Evolutionary conservation across 2,113 vertebrate genomes (phyloP), one percentile per base, ranked within the genome.

Genomic region (Hippocampus guttulatus): DNA sequence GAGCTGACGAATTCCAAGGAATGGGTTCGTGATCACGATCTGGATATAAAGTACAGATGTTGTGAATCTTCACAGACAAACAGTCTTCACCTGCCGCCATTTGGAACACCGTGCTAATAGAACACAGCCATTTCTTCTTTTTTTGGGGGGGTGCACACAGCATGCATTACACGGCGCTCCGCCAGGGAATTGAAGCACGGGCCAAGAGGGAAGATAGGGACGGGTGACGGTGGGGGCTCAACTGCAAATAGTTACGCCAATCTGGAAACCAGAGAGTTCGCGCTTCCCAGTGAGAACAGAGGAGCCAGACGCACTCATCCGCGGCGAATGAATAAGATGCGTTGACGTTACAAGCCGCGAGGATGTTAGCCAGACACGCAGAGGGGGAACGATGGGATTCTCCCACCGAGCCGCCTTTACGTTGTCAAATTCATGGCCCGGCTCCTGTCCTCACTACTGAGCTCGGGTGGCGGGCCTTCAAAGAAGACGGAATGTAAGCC

Each of bases 201-300:
- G 64, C 43, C 64, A 47, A 65, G 43, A 77, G 73, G 21, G 62
- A 75, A 14, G 55, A 66, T 69, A 18, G 66, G 5, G 61, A 25
- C 49, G 45, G 61, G 55, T 33, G 30, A 23, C 61, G 49, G 62
- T 11, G 23, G 73, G 51, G 73, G 71, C 82, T 92, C 90, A 90
- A 87, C 90, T 92, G 91, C 63, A 73, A 75, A 73, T 87, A 77
- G 83, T 91, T 91, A 91, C 70, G 83, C 58, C 58, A 30, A 64
- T 81, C 76, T 82, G 51, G 80, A 87, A 85, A 79, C 75, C 77
- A 73, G 81, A 85, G 71, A 38, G 5, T 38, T 81, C 84, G 88
- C 67, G 38, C 75, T 57, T 77, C 40, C 68, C 62, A 25, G 77
- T 79, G 65, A 49, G 63, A 23, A 41, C 43, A 58, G 69, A 69